Conservation (phyloP, 2,797 vertebrate species). For the Xiphorhynchus erythropygius region DNA sequence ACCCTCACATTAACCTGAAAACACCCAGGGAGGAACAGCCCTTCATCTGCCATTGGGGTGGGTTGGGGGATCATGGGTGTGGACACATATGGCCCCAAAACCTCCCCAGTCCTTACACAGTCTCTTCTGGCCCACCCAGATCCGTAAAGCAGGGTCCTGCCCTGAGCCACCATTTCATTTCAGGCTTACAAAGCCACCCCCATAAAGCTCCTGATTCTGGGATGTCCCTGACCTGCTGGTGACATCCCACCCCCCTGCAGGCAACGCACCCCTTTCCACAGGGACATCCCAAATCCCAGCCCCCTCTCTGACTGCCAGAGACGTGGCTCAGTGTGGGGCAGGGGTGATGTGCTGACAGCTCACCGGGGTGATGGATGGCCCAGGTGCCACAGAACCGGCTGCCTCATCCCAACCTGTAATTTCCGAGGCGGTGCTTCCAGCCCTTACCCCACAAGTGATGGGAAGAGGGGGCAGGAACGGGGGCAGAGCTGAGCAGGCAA, state of each 20-base stretch:
- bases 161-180: neutral
- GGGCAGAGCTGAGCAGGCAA: neutral
- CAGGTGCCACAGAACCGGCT: neutral
- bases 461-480: neutral
- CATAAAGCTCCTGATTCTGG: neutral
- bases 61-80: rapidly evolving
- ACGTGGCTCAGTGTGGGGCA: neutral
- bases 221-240: rapidly evolving
- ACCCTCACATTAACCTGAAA: neutral
- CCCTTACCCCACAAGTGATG: neutral
- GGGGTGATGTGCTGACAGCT: neutral
- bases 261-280: rapidly evolving
- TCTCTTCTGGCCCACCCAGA: neutral
- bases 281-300: rapidly evolving
- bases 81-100: neutral
- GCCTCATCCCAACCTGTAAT: neutral
- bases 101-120: rapidly evolving
- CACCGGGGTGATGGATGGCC: neutral
- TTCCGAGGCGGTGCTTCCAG: neutral
- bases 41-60: rapidly evolving
- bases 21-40: neutral
- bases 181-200: neutral
- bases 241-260: neutral
- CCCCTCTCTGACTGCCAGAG: rapidly evolving
- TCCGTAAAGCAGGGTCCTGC: rapidly evolving